Conservation (phyloP, 2,797 vertebrate genomes). For the Darevskia mixta region DNA sequence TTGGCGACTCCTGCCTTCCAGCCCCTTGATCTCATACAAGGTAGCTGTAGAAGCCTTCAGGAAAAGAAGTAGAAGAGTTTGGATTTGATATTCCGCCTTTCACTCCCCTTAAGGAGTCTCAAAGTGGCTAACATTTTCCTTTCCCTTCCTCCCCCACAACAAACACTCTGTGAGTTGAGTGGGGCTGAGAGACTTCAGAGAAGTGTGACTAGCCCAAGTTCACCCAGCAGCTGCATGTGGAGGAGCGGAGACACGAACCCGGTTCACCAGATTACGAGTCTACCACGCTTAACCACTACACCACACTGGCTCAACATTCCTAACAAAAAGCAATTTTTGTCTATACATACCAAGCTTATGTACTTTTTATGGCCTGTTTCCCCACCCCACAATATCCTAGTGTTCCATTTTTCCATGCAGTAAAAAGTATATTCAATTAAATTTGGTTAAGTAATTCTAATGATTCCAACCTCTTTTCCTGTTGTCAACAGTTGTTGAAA, state of each 20-base stretch:
- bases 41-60: background rate
- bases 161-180: no score
- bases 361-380: background rate
- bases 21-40: background rate
- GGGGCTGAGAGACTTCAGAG: no score
- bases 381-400: background rate
- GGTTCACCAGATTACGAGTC: no score
- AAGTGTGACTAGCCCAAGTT: no score
- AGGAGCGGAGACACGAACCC: no score
- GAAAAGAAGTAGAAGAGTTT: no score
- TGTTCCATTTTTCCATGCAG: background rate
- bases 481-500: constrained; percentile 70
- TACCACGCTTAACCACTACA: no score
- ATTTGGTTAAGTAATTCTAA: background rate
- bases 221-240: no score
- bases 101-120: no score
- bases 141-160: no score
- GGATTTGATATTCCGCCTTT: no score
- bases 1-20: background rate
- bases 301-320: background rate
- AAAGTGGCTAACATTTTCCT: no score
- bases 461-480: constrained; percentile 20
- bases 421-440: background rate
- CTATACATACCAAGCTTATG: background rate
- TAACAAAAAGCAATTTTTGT: background rate